Conservation (phyloP, 2,888 invertebrate genomes). For the Brenthis ino region DNA sequence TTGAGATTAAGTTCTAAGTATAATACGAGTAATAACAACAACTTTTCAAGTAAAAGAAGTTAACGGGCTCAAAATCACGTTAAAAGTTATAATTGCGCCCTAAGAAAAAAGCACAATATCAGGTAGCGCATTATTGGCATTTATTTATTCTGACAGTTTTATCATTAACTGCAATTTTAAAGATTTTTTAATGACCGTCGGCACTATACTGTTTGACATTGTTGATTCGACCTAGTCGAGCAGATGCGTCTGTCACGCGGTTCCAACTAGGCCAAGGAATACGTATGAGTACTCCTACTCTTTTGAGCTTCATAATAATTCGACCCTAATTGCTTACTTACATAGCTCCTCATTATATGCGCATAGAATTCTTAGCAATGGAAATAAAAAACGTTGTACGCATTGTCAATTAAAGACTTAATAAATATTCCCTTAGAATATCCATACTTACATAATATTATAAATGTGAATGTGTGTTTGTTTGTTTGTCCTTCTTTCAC, state of each 20-base stretch:
- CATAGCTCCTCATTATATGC: conserved; percentile 18
- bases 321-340: conserved; percentile 18
- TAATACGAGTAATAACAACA: too few species aligned
- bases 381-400: neutral
- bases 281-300: conserved; percentile 58
- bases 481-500: too few species aligned
- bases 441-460: too few species aligned
- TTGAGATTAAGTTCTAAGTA: too few species aligned
- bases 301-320: conserved; percentile 40
- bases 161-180: neutral
- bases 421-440: neutral
- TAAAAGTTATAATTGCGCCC: too few species aligned
- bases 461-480: too few species aligned
- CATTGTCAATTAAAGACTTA: neutral
- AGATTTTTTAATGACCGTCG: neutral
- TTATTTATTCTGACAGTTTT: too few species aligned
- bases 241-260: conserved; percentile 67
- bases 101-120: too few species aligned
- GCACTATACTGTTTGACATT: conserved; percentile 44
- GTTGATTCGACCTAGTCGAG: conserved; percentile 43
- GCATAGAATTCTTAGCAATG: conserved; percentile 1
- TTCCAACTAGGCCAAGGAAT: conserved; percentile 71
- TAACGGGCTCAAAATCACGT: too few species aligned
- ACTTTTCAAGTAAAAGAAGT: too few species aligned
- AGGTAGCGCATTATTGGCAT: too few species aligned